Evolutionary conservation across 1,140 invertebrate species (phyloP).

Genomic region (Oreohelix idahoensis): DNA sequence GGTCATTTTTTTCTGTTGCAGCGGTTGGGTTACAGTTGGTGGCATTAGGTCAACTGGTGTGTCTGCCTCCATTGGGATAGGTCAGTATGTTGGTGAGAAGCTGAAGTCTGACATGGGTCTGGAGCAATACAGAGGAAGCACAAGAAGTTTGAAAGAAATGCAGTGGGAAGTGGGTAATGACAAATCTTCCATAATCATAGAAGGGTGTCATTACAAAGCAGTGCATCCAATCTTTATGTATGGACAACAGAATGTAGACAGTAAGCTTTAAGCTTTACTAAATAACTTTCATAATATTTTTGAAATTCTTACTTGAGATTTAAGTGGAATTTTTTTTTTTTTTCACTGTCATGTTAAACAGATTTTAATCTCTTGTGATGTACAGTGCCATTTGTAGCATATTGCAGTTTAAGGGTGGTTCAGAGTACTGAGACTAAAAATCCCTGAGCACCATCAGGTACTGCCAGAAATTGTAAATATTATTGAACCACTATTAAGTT

Average conservation of each 20-base stretch:
- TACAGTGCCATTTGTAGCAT: no score
- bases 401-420: no score
- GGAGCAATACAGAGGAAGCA: background rate
- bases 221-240: constrained; percentile 4
- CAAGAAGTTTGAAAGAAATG: background rate
- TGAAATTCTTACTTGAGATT: no score
- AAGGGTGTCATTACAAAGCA: constrained; percentile 13
- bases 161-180: background rate
- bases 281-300: no score
- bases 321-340: no score
- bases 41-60: constrained; percentile 65
- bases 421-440: no score
- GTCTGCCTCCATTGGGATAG: constrained; percentile 58
- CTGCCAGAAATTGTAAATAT: no score
- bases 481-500: no score
- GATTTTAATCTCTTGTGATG: no score
- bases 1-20: constrained; percentile 14
- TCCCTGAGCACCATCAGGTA: no score
- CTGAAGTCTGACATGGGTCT: background rate
- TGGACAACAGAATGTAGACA: background rate
- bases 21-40: constrained; percentile 61
- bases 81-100: constrained; percentile 43
- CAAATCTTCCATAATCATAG: background rate
- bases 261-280: background rate
- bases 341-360: no score